phyloP scores from a whole-genome alignment of 2,113 vertebrate species.

The Calypte anna region DNA sequence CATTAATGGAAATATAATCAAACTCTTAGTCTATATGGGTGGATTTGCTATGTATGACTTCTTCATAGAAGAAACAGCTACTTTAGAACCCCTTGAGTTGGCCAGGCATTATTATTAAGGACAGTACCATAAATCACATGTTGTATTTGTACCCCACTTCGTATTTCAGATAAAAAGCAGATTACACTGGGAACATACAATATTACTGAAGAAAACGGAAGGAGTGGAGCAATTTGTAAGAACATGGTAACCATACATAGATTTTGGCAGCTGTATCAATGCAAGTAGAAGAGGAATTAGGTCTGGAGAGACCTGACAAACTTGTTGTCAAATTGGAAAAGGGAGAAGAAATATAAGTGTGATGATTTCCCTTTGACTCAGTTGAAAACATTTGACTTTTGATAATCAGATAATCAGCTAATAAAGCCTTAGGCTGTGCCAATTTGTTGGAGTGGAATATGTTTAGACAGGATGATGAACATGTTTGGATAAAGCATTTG shows the following conservation, averaged over 20 bases:
- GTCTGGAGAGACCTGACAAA: neutral
- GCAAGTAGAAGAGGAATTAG: neutral
- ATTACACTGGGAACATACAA: neutral
- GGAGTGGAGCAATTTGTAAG: neutral
- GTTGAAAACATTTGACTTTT: slow-evolving; percentile 49
- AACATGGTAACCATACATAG: neutral
- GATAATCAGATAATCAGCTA: slow-evolving; percentile 55
- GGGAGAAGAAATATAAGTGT: slow-evolving; percentile 4
- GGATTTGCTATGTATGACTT: neutral
- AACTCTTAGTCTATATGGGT: neutral
- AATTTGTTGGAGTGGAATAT: slow-evolving; percentile 58
- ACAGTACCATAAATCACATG: neutral
- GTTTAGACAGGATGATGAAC: slow-evolving; percentile 58
- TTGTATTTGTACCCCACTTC: neutral
- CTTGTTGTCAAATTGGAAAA: slow-evolving; percentile 40
- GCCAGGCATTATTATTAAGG: neutral
- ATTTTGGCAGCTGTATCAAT: neutral
- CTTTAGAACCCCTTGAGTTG: neutral
- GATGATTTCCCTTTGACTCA: slow-evolving; percentile 58
- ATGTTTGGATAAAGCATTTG: slow-evolving; percentile 45
- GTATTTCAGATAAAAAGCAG: slow-evolving; percentile 9
- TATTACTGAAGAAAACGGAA: neutral
- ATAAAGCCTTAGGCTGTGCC: slow-evolving; percentile 52
- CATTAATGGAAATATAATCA: neutral
- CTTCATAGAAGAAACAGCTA: slow-evolving; percentile 19